phyloP scores from a whole-genome alignment of 1,140 invertebrate species.

The Phocides pigmalion region DNA sequence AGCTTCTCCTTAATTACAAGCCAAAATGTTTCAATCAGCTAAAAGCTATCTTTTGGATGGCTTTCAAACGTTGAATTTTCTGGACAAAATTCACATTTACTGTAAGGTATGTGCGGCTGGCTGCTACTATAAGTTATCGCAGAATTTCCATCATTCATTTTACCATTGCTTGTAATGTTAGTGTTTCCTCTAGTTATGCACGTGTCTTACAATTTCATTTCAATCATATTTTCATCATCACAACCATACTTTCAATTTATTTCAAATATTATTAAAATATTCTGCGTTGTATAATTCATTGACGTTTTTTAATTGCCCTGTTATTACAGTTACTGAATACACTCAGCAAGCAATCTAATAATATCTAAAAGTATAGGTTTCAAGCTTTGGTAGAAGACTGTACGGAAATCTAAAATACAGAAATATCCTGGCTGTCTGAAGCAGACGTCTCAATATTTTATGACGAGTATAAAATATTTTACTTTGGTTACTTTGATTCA shows the following conservation, averaged over 20 bases:
- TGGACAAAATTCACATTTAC: constrained; percentile 37
- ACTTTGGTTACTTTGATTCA: constrained; percentile 20
- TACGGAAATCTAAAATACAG: neutral
- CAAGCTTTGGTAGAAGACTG: neutral
- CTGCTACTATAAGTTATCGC: constrained; percentile 4
- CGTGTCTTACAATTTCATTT: too few species aligned
- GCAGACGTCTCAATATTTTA: constrained; percentile 30
- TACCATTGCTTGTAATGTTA: constrained; percentile 10
- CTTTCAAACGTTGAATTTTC: constrained; percentile 41
- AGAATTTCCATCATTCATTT: constrained; percentile 2
- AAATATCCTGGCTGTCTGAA: constrained; percentile 10
- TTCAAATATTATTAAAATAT: neutral
- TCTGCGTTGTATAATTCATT: neutral
- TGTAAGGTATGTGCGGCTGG: constrained; percentile 12
- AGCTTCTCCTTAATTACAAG: constrained; percentile 29
- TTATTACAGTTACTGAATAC: neutral
- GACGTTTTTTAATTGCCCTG: neutral
- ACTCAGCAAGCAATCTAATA: neutral
- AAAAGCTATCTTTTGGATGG: constrained; percentile 49
- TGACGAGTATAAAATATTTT: constrained; percentile 28
- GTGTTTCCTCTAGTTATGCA: neutral
- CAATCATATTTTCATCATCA: too few species aligned
- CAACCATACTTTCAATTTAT: too few species aligned
- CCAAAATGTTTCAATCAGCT: constrained; percentile 47
- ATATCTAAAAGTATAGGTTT: neutral